Evolutionary conservation across 1,140 invertebrate species (phyloP).

Genomic region (Phenacoccus solenopsis): DNA sequence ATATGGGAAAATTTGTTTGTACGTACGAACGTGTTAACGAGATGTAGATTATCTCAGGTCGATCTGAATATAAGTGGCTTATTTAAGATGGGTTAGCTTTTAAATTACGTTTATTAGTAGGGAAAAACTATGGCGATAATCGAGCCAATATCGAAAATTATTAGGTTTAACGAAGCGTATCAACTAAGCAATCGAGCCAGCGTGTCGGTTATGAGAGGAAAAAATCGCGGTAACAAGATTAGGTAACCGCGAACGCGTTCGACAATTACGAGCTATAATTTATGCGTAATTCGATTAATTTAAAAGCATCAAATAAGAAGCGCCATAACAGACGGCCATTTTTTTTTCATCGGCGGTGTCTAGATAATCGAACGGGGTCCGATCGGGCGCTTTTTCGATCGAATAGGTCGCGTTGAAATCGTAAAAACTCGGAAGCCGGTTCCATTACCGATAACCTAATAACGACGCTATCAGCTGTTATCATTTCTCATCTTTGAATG

Average conservation of each 20-base stretch:
- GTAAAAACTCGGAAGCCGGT: neutral
- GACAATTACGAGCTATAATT: neutral
- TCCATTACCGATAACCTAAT: constrained; percentile 2
- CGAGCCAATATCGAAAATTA: too few species aligned
- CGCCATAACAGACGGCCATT: neutral
- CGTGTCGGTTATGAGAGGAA: neutral
- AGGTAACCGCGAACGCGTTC: neutral
- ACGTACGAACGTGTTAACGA: too few species aligned
- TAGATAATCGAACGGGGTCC: neutral
- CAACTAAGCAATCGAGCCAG: neutral
- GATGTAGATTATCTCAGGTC: too few species aligned
- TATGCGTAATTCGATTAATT: neutral
- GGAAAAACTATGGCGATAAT: too few species aligned
- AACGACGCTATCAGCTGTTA: neutral
- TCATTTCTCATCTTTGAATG: neutral
- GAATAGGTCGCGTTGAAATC: neutral
- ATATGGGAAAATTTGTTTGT: too few species aligned
- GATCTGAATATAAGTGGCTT: too few species aligned
- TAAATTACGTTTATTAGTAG: too few species aligned
- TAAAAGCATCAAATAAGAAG: neutral
- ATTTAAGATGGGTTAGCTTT: too few species aligned
- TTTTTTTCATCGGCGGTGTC: neutral
- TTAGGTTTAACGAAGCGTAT: neutral
- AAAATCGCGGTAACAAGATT: neutral
- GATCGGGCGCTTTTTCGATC: neutral